Base-by-base conservation (phyloP, 2,797 vertebrate species). In the Coranthus polyacanthus region DNA sequence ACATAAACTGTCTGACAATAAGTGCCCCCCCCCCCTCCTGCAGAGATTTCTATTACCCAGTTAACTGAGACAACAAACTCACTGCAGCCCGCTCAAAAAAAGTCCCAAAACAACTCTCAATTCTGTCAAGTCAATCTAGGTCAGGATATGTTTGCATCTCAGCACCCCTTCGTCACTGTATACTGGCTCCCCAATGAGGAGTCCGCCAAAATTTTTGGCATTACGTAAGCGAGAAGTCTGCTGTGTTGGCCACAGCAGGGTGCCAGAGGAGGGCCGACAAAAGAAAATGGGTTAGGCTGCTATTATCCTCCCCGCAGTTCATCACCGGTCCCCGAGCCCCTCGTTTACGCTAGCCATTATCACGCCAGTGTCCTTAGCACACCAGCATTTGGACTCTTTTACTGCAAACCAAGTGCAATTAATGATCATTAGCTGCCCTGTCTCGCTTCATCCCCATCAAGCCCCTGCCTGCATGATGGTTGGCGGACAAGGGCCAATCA, bases 391-490 rank as follows among this genome's bases (percentile, higher is more conserved):
- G 89, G 93, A 90, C 90, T 95, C 92, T 92, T 95, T 95, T 94
- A 93, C 93, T 82, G 91, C 92, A 93, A 93, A 92, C 89, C 90
- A 94, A 96, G 94, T 94, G 92, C 95, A 96, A 97, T 98, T 96
- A 98, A 96, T 94, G 94, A 97, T 97, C 96, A 96, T 97, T 97
- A 96, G 96, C 96, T 95, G 94, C 83, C 92, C 94, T 96, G 98
- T 97, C 97, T 95, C 75, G 71, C 92, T 88, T 32, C 80, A 66
- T 93, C 95, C 95, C 93, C 95, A 79, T 96, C 95, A 97, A 95
- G 94, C 90, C 93, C 82, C 92, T 88, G 89, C 89, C 92, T 55
- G 64, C 74, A 72, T 57, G 12, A 26, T 52, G 67, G 77, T 72
- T 63, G 58, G 65, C 34, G 69, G 67, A 72, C 63, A 29, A 39